A percentile compares a stretch with the other conserved stretches of the same genome.
These are phyloP conservation scores for Rhipidura dahli DNA, from an alignment of 2,113 vertebrate genomes.

Conservation along the genomic window DNA sequence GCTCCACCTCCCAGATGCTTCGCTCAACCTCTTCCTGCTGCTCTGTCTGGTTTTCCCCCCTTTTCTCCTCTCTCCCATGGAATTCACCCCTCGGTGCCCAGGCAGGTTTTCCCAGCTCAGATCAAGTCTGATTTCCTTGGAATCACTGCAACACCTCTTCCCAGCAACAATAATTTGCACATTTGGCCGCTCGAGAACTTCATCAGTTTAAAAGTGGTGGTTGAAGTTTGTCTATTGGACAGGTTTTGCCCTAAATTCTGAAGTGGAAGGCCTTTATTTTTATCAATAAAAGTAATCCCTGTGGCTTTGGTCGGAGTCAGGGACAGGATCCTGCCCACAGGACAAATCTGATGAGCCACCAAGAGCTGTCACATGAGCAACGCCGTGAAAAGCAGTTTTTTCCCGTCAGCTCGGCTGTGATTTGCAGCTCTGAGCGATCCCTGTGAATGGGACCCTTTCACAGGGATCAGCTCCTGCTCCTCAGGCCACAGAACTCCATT, in stretches of 20 bases:
- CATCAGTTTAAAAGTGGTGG: not conserved
- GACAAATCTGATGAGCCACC: not conserved
- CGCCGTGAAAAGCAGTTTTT: not conserved
- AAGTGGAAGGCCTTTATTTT: not conserved
- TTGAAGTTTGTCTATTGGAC: not conserved
- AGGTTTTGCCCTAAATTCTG: not conserved
- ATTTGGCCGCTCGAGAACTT: not conserved
- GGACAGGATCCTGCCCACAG: not conserved
- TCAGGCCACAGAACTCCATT: not conserved
- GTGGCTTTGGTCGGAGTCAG: not conserved
- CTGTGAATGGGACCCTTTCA: not conserved
- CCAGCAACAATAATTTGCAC: not conserved
- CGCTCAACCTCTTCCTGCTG: not conserved
- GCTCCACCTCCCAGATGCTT: not conserved
- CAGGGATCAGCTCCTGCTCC: not conserved
- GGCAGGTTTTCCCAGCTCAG: not conserved
- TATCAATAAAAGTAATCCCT: not conserved
- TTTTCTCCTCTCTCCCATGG: not conserved
- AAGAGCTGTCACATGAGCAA: not conserved
- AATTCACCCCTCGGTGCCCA: not conserved
- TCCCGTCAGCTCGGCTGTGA: not conserved
- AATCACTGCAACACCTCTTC: not conserved
- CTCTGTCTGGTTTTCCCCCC: rapidly evolving
- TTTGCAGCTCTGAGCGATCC: not conserved
- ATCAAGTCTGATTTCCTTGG: not conserved